phyloP scores from a whole-genome alignment of 23 tunicate species.

The Halocynthia roretzi region DNA sequence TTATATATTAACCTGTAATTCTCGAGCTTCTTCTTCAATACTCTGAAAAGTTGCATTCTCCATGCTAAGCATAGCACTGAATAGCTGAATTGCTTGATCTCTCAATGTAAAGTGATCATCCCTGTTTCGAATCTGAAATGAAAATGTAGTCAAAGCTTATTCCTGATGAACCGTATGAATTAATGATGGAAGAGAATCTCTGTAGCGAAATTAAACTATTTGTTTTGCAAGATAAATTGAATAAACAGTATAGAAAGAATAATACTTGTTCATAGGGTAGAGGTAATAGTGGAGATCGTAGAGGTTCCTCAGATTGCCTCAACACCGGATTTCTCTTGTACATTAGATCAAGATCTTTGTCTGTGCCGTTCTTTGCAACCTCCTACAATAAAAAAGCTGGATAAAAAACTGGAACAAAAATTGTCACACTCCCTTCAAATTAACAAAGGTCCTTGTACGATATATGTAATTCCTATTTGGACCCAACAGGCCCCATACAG shows the following conservation, averaged over 20 bases:
- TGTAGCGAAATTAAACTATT: too few relatives aligned
- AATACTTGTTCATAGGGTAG: constrained; percentile 38
- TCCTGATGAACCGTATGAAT: too few relatives aligned
- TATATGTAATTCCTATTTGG: background rate
- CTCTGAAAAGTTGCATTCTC: constrained; percentile 48
- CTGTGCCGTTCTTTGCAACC: constrained; percentile 5
- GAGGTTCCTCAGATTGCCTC: constrained; percentile 56
- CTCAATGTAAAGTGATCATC: constrained; percentile 74
- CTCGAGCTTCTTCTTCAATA: constrained; percentile 58
- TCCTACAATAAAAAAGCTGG: constrained; percentile 6
- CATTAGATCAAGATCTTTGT: constrained; percentile 70
- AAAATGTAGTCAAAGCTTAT: too few relatives aligned
- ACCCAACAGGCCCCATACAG: too few relatives aligned
- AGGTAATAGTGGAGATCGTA: constrained; percentile 68
- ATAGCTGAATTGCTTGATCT: constrained; percentile 64
- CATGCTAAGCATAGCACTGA: constrained; percentile 47
- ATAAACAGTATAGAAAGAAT: too few relatives aligned
- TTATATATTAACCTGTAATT: constrained; percentile 33
- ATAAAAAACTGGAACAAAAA: background rate
- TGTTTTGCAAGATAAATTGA: too few relatives aligned
- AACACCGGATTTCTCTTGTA: constrained; percentile 80
- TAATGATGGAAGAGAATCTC: too few relatives aligned
- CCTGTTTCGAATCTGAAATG: constrained; percentile 15
- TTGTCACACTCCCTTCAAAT: background rate
- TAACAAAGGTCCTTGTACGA: background rate